Conservation (phyloP, 2,113 vertebrate genomes). For the Halcyon senegalensis region DNA sequence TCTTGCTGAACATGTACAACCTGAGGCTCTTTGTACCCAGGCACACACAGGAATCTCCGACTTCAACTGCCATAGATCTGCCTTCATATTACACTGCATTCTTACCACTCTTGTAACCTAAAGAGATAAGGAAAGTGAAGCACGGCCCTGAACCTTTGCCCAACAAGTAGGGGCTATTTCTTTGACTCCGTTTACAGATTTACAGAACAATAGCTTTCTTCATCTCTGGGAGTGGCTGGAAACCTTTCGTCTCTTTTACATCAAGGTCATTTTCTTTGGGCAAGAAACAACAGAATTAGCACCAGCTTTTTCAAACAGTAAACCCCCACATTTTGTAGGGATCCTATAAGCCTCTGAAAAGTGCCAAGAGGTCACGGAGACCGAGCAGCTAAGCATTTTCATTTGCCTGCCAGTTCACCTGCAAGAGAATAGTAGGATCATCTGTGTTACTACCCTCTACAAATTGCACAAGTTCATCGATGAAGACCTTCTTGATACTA, state of each 20-base stretch:
- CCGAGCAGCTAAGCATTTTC: background rate
- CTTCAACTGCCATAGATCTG: background rate
- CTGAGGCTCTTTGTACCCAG: background rate
- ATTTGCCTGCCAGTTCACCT: background rate
- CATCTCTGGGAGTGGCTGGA: background rate
- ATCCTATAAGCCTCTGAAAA: background rate
- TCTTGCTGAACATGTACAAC: background rate
- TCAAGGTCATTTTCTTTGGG: background rate
- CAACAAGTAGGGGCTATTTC: background rate
- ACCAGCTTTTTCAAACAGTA: background rate
- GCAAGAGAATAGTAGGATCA: background rate
- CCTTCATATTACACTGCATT: background rate
- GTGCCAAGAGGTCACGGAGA: background rate
- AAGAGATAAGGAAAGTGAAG: background rate
- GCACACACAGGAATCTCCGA: rapidly evolving
- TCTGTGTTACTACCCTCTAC: background rate
- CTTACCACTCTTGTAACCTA: background rate
- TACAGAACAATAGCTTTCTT: background rate
- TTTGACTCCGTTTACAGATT: background rate
- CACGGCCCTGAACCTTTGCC: background rate
- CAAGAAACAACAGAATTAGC: background rate
- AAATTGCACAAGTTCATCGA: background rate
- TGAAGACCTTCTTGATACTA: background rate
- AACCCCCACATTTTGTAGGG: background rate
- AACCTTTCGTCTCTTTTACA: background rate